Evolutionary conservation across 2,113 vertebrate species (phyloP), one percentile per base, ranked within the genome.

Genomic region (Rhegmatorhina hoffmannsi): DNA sequence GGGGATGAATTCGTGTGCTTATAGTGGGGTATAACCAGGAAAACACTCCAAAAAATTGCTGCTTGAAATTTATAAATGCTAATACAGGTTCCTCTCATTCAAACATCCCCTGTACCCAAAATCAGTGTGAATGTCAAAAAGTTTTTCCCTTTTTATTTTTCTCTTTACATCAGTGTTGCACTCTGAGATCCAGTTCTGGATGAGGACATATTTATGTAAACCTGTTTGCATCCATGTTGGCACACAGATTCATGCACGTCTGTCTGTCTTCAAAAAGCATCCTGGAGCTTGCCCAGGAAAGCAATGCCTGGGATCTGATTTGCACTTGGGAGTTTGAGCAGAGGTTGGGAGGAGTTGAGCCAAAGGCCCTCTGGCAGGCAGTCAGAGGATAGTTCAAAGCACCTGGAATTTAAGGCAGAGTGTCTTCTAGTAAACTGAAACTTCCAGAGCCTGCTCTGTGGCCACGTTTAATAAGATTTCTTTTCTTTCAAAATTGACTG

Each of bases 211-310:
- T 77, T 69, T 83, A 23, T 29, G 9, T 7, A 59, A 72, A 69
- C 1, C 1, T 34, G 5, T 72, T 28, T 7, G 7, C 4, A 55
- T 36, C 46, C 34, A 2, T 14, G 47, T 44, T 25, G 11, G 2
- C n/a, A 13, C 11, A 58, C 23, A 55, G 55, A 38, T 9, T 62
- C 38, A 15, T 29, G 25, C 4, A 21, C 33, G 11, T 75, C 47
- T 64, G 1, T 34, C 34, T 24, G 18, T 55, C 77, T 88, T 36
- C 44, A 52, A 72, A 94, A 72, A 21, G 16, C 29, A 52, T 34
- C 29, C 49, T 1, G 3, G 60, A 64, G 17, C 33, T 82, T 60
- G 28, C 44, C 59, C 20, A 16, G 67, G 17, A 80, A 64, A 84
- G 44, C 1, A 0, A 4, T n/a, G 56, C 16, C 34, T 94, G 87